Evolutionary conservation across 2,113 vertebrate genomes (phyloP), one percentile per base, ranked within the genome.

Genomic region (Irena cyanogastra): DNA sequence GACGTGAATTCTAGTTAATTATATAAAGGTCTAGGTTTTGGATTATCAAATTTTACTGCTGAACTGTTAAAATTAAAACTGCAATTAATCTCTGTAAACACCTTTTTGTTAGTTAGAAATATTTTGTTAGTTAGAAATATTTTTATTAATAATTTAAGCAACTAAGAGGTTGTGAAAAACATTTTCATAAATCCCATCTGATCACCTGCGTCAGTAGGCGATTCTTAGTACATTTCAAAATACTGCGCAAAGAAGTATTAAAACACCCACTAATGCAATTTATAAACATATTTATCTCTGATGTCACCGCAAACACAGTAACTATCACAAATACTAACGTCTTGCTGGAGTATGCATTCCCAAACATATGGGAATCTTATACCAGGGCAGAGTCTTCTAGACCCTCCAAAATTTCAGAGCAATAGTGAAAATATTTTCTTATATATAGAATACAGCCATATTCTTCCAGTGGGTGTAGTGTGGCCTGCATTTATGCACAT

Each of bases 181-280:
- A 64, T 82, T 89, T 85, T 60, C 39, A 82, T 57, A 87, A 84
- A 85, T 60, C 61, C 35, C 35, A 53, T 41, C 44, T 24, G 54
- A 42, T 66, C 11, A 56, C 5, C n/a, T 52, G 44, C 0, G 1
- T 35, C 30, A 82, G 10, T 7, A 60, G 22, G 33, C 1, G 0
- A 42, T 64, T 78, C 72, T 47, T 35, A 85, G 31, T 10, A 71
- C 3, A 11, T 65, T 70, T 65, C 49, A 41, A 87, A 66, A 60
- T 26, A 50, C 24, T 0, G 0, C 35, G 41, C 15, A 74, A 86
- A 53, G 24, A 72, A 80, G 9, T 59, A 65, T 50, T 64, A 49
- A 80, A 90, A 72, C 18, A 76, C 3, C 10, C 16, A 39, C 49
- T 13, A 16, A 44, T 39, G 20, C 13, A 49, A 49, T 80, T 61